Percentiles rank a stretch among this genome's conserved stretches.
Evolutionary conservation across 2,797 vertebrate species (phyloP).

Genomic region (Diceros bicornis): DNA sequence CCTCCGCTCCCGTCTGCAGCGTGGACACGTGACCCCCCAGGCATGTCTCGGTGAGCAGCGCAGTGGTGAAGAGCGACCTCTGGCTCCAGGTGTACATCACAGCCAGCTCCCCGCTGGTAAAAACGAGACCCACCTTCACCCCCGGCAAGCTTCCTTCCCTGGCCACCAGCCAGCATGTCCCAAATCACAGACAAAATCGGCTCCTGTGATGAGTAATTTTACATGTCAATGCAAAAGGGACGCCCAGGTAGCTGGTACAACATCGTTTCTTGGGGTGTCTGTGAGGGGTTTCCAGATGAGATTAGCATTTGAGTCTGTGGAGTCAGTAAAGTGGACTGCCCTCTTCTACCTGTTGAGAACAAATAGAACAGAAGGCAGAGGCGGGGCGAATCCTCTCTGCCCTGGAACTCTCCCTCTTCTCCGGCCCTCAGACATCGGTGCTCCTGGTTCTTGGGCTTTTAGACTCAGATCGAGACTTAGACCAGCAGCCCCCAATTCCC

Average conservation of each 20-base stretch:
- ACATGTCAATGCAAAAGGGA: too few relatives aligned
- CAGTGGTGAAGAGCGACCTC: neutral
- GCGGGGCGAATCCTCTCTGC: neutral
- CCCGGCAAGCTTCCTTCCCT: too few relatives aligned
- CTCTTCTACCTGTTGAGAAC: neutral
- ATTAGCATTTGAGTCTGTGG: neutral
- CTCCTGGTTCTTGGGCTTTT: neutral
- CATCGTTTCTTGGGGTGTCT: too few relatives aligned
- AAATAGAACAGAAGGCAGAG: neutral
- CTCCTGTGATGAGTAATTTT: too few relatives aligned
- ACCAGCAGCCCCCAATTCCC: neutral
- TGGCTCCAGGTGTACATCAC: too few relatives aligned
- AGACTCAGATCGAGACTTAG: neutral
- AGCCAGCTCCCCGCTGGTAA: too few relatives aligned
- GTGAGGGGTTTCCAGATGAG: neutral
- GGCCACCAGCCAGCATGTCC: too few relatives aligned
- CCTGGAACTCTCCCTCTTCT: neutral
- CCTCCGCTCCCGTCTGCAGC: neutral
- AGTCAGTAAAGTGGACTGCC: neutral
- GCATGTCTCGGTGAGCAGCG: neutral
- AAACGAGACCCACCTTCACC: too few relatives aligned
- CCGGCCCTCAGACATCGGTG: neutral
- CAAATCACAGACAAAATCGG: too few relatives aligned
- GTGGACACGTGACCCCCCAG: neutral
- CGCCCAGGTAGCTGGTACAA: too few relatives aligned